A percentile compares a stretch with the other conserved stretches of the same genome.
phyloP scores from a whole-genome alignment of 2,113 vertebrate species.

The Chaenogobius annularis region DNA sequence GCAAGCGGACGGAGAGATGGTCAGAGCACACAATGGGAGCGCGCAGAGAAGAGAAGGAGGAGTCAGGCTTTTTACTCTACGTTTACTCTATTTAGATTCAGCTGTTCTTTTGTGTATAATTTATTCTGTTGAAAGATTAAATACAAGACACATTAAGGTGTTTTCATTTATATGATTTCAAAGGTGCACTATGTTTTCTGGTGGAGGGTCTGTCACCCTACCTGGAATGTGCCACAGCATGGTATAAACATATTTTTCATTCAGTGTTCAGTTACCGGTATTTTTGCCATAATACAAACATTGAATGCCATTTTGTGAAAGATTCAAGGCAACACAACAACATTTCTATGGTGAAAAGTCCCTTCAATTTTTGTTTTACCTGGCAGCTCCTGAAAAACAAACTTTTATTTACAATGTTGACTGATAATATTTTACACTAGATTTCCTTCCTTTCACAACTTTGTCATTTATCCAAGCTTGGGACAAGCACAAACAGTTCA shows the following conservation, averaged over 20 bases:
- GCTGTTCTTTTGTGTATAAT: background rate
- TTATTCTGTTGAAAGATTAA: background rate
- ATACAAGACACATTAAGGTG: background rate
- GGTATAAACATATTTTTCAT: background rate
- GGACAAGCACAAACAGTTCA: background rate
- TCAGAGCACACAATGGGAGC: constrained; percentile 21
- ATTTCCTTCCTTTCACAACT: background rate
- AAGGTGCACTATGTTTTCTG: background rate
- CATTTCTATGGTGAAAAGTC: background rate
- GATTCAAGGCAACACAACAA: background rate
- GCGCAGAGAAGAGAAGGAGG: constrained; percentile 36
- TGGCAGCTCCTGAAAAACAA: too few species aligned
- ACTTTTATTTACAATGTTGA: background rate
- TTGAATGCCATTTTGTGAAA: background rate
- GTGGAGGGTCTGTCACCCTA: too few species aligned
- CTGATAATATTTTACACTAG: background rate
- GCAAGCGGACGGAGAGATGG: constrained; percentile 23
- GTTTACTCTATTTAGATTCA: background rate
- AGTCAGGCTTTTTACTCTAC: constrained; percentile 25
- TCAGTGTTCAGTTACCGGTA: background rate
- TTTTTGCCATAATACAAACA: background rate
- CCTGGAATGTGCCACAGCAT: background rate
- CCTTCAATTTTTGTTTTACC: background rate
- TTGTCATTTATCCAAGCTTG: background rate
- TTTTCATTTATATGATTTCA: background rate